Evolutionary conservation across 2,797 vertebrate genomes (phyloP).

Genomic region (Periophthalmus magnuspinnatus): DNA sequence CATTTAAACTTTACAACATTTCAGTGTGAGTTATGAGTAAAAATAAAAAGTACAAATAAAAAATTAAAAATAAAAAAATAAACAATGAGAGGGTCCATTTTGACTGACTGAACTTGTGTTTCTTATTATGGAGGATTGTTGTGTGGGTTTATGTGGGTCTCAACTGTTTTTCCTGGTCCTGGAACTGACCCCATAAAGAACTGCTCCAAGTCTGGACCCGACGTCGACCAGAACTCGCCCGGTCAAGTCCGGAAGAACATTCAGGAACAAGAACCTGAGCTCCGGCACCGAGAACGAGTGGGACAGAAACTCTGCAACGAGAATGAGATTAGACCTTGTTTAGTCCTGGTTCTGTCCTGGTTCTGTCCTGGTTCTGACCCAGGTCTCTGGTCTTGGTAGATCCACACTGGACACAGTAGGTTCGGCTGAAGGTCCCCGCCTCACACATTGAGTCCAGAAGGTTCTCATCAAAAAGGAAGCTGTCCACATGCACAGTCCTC

Average conservation of each 20-base stretch:
- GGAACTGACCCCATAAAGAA: slow-evolving; percentile 87
- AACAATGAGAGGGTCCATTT: no score
- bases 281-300: slow-evolving; percentile 91
- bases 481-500: slow-evolving; percentile 86
- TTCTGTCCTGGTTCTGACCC: slow-evolving; percentile 49
- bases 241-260: slow-evolving; percentile 86
- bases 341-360: slow-evolving; percentile 38
- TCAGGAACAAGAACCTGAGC: slow-evolving; percentile 89
- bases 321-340: background rate
- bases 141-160: no score
- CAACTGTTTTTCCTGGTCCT: background rate
- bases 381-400: slow-evolving; percentile 84
- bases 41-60: no score
- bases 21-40: no score
- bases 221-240: slow-evolving; percentile 88
- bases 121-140: no score
- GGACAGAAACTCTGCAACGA: slow-evolving; percentile 87
- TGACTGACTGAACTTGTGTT: no score
- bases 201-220: slow-evolving; percentile 90
- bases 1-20: no score
- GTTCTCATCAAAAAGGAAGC: slow-evolving; percentile 92
- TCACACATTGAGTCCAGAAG: slow-evolving; percentile 87
- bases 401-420: slow-evolving; percentile 86
- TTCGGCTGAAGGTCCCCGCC: slow-evolving; percentile 87
- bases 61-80: no score